Percentiles rank a stretch among this genome's conserved stretches.
Conservation (phyloP, 2,888 invertebrate species). For the Apoderus coryli region DNA sequence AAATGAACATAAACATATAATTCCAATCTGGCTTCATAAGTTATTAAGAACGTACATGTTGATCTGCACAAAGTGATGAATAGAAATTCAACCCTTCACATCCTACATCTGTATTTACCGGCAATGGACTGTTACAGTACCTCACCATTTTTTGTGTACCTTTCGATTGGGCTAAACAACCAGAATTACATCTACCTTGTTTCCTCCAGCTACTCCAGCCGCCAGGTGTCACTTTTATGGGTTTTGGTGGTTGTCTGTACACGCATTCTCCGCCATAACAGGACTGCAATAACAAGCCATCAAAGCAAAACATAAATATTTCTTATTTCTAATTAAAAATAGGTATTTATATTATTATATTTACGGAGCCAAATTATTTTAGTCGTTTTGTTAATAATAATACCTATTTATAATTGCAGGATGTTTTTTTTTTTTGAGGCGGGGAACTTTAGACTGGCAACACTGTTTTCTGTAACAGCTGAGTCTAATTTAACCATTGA, state of each 20-base stretch:
- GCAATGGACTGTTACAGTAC: slow-evolving; percentile 38
- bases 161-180: slow-evolving; percentile 47
- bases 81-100: slow-evolving; percentile 51
- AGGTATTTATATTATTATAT: too few species aligned
- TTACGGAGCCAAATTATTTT: too few species aligned
- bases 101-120: slow-evolving; percentile 36
- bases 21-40: slow-evolving; percentile 5
- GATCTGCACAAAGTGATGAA: slow-evolving; percentile 51
- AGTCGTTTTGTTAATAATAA: too few species aligned
- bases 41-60: slow-evolving; percentile 35
- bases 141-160: slow-evolving; percentile 45
- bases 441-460: too few species aligned
- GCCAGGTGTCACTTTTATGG: slow-evolving; percentile 31
- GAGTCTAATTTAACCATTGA: too few species aligned
- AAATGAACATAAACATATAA: too few species aligned
- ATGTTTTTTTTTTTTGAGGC: too few species aligned
- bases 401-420: too few species aligned
- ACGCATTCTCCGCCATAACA: slow-evolving; percentile 53
- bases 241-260: slow-evolving; percentile 28
- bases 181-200: slow-evolving; percentile 45
- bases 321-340: too few species aligned
- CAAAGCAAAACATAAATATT: too few species aligned
- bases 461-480: too few species aligned
- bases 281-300: slow-evolving; percentile 36
- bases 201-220: slow-evolving; percentile 56